These are phyloP conservation scores for Bombus vancouverensis DNA, from an alignment of 1,140 invertebrate species.

Conservation along the genomic window DNA sequence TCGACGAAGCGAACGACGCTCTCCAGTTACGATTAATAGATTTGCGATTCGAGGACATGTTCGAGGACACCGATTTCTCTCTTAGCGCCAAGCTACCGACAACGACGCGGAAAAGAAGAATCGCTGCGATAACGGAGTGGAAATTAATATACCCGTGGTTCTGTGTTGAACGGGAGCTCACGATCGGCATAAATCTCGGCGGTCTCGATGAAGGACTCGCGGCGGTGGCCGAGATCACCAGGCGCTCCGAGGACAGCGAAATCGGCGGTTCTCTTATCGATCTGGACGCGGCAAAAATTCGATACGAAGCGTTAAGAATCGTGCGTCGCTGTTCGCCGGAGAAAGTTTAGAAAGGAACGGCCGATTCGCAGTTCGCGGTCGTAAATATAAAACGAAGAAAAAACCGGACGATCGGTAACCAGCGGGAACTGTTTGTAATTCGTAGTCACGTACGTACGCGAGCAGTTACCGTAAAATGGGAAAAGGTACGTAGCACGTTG, in stretches of 20 bases:
- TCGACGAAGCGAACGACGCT: neutral
- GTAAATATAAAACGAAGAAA: conserved; percentile 41
- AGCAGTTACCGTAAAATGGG: conserved; percentile 3
- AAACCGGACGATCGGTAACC: conserved; percentile 21
- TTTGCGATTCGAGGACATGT: neutral
- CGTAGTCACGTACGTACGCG: conserved; percentile 21
- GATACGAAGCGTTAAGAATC: conserved; percentile 37
- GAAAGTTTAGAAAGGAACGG: conserved; percentile 54
- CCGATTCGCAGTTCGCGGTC: conserved; percentile 28
- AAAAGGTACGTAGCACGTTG: too few species aligned
- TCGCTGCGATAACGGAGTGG: neutral
- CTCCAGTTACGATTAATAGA: neutral
- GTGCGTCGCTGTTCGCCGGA: conserved; percentile 34
- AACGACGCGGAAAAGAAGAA: conserved; percentile 2
- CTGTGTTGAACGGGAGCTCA: neutral
- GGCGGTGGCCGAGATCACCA: neutral
- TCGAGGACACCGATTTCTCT: conserved; percentile 18
- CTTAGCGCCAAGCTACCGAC: neutral
- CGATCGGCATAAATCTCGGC: neutral
- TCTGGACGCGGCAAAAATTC: conserved; percentile 6
- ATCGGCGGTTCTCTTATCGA: conserved; percentile 21
- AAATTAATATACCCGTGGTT: neutral
- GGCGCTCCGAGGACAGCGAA: neutral
- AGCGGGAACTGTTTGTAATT: conserved; percentile 15
- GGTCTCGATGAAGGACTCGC: neutral